Evolutionary conservation across 2,113 vertebrate species (phyloP).

Genomic region (Artemisiospiza belli): DNA sequence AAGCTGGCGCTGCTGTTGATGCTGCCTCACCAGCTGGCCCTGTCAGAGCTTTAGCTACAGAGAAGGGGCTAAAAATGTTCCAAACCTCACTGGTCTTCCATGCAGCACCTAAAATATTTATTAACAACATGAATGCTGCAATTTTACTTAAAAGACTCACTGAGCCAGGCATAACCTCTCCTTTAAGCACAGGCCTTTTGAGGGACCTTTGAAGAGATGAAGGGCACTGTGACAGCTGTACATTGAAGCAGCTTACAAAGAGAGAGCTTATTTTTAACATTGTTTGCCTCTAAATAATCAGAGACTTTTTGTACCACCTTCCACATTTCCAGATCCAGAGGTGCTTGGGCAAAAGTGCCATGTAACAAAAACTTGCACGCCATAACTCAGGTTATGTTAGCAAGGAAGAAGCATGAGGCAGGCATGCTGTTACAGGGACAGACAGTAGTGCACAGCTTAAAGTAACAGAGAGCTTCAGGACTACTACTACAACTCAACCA

Average conservation of each 20-base stretch:
- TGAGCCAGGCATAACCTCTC: background rate
- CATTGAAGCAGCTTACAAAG: background rate
- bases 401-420: background rate
- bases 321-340: background rate
- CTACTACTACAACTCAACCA: background rate
- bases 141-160: background rate
- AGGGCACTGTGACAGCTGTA: background rate
- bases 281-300: background rate
- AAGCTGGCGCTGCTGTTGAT: background rate
- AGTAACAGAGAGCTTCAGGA: background rate
- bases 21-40: background rate
- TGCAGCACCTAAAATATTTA: background rate
- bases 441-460: background rate
- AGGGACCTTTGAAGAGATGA: background rate
- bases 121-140: background rate
- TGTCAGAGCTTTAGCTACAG: background rate
- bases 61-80: background rate
- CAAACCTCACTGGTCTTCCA: background rate
- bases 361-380: rapidly evolving
- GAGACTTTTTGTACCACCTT: background rate
- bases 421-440: rapidly evolving
- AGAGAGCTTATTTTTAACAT: background rate
- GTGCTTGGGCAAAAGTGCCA: background rate
- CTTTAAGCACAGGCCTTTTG: background rate
- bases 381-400: rapidly evolving